Conservation (phyloP, 2,797 vertebrate species). For the Sebastes diploproa region DNA sequence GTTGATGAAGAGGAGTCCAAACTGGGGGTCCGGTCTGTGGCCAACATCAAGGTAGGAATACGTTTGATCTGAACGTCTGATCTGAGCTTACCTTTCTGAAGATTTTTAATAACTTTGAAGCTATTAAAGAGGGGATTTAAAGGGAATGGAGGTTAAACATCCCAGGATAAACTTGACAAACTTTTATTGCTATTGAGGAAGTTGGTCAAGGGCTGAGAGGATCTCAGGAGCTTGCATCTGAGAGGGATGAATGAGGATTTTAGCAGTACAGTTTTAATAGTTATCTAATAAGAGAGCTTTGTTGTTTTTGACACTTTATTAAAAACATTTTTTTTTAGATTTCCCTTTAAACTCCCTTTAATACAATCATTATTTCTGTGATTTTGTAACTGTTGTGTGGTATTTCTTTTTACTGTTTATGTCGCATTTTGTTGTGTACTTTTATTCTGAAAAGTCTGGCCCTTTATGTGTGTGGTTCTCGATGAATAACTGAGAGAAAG, state of each 20-base stretch:
- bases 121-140: not conserved
- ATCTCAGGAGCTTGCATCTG: not conserved
- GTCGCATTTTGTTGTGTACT: not conserved
- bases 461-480: not conserved
- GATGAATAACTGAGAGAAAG: not conserved
- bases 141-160: not conserved
- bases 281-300: not conserved
- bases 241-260: not conserved
- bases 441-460: not conserved
- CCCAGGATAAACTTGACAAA: not conserved
- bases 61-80: not conserved
- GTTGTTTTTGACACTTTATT: not conserved
- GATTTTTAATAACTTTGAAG: not conserved
- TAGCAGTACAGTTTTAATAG: not conserved
- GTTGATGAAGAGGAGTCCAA: conserved; percentile 79
- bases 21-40: conserved; percentile 46
- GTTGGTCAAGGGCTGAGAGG: not conserved
- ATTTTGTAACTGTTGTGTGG: not conserved
- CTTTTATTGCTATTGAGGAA: not conserved
- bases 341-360: not conserved
- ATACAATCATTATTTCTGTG: not conserved
- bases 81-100: too few relatives aligned
- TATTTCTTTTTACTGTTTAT: not conserved
- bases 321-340: not conserved
- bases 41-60: conserved; percentile 50